phyloP scores from a whole-genome alignment of 2,113 vertebrate genomes.

The Apistogramma diplotaenia region DNA sequence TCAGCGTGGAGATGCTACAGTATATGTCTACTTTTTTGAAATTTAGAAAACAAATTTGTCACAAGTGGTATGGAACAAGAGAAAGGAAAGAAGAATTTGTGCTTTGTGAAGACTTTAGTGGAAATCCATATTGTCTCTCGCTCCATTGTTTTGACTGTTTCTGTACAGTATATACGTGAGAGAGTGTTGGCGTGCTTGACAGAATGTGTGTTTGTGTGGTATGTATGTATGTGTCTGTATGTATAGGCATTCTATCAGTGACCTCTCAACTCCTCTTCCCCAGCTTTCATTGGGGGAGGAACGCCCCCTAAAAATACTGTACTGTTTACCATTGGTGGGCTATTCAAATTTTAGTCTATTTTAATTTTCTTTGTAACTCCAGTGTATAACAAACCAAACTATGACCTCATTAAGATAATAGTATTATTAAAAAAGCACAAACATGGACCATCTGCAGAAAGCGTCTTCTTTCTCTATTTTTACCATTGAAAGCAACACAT shows the following conservation, averaged over 20 bases:
- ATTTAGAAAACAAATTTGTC: slow-evolving; percentile 66
- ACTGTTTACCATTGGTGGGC: slow-evolving; percentile 89
- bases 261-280: slow-evolving; percentile 80
- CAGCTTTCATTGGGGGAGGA: slow-evolving; percentile 75
- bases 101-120: slow-evolving; percentile 76
- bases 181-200: slow-evolving; percentile 89
- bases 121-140: slow-evolving; percentile 73
- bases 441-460: slow-evolving; percentile 88
- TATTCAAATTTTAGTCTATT: slow-evolving; percentile 82
- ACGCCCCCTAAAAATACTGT: slow-evolving; percentile 86
- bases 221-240: slow-evolving; percentile 86
- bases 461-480: slow-evolving; percentile 75
- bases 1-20: slow-evolving; percentile 71
- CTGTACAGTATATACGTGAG: slow-evolving; percentile 87
- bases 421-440: slow-evolving; percentile 99
- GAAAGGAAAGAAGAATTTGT: slow-evolving; percentile 71
- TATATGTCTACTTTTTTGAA: slow-evolving; percentile 75
- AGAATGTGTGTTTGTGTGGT: slow-evolving; percentile 82
- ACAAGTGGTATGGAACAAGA: slow-evolving; percentile 65
- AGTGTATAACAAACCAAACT: slow-evolving; percentile 99
- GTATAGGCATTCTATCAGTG: slow-evolving; percentile 99
- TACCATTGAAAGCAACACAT: slow-evolving; percentile 70
- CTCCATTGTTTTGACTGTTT: slow-evolving; percentile 78
- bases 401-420: slow-evolving; percentile 99
- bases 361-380: slow-evolving; percentile 93